Conservation (phyloP, 2,113 vertebrate species). For the Sisor rabdophorus region DNA sequence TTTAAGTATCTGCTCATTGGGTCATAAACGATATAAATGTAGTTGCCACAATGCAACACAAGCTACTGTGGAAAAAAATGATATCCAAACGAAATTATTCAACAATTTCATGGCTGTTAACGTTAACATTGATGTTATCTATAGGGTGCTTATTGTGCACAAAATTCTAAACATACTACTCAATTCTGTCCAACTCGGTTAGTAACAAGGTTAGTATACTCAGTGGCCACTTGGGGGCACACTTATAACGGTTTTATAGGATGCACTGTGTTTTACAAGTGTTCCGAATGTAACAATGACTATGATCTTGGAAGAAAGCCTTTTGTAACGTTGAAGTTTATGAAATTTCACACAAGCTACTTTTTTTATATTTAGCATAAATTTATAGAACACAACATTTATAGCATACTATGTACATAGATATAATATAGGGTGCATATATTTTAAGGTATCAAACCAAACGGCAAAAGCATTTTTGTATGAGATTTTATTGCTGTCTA, state of each 20-base stretch:
- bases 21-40: not conserved
- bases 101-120: not conserved
- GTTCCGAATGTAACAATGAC: conserved; percentile 38
- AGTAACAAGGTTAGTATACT: conserved; percentile 6
- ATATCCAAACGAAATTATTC: not conserved
- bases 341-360: not conserved
- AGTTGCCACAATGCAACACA: not conserved
- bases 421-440: no score
- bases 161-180: not conserved
- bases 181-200: not conserved
- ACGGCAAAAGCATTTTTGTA: not conserved
- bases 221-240: conserved; percentile 40
- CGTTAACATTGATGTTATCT: not conserved
- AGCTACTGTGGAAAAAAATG: no score
- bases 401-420: no score
- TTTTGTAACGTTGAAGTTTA: not conserved
- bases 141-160: not conserved
- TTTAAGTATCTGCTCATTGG: not conserved
- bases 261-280: conserved; percentile 16
- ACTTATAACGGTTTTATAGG: conserved; percentile 27
- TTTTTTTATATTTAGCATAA: not conserved
- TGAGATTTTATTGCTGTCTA: not conserved
- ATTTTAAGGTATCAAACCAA: not conserved
- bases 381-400: not conserved
- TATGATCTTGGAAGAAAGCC: conserved; percentile 38